Conservation (phyloP, 2,888 invertebrate species). For the Eudemis profundana region DNA sequence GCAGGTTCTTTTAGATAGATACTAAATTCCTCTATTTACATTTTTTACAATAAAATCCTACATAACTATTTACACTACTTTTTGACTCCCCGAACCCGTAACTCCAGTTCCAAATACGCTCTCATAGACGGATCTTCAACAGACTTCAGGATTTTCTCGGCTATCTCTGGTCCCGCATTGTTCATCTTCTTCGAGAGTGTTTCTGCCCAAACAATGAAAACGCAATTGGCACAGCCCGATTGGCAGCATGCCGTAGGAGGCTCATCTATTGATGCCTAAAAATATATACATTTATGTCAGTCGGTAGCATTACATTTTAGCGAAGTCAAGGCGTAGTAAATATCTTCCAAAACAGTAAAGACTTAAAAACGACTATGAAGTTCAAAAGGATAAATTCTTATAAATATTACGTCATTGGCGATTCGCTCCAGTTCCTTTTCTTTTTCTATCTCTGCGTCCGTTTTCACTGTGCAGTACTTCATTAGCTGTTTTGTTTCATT, state of each 20-base stretch:
- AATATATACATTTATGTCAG: constrained; percentile 39
- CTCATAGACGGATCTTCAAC: constrained; percentile 92
- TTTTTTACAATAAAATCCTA: neutral
- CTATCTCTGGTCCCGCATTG: constrained; percentile 88
- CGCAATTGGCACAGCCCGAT: constrained; percentile 97
- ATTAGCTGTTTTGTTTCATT: constrained; percentile 41
- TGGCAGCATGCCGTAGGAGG: constrained; percentile 95
- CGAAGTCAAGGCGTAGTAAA: too few species aligned
- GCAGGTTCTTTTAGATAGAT: neutral
- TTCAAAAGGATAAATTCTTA: neutral
- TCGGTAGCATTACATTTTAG: neutral
- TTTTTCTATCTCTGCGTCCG: constrained; percentile 67
- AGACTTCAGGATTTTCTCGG: constrained; percentile 89
- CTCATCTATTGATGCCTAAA: constrained; percentile 84
- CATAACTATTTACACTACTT: constrained; percentile 45
- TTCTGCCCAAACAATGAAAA: constrained; percentile 96
- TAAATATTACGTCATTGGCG: constrained; percentile 62
- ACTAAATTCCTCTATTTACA: neutral
- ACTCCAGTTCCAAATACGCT: constrained; percentile 92
- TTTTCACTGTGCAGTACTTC: constrained; percentile 52
- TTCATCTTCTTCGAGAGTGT: constrained; percentile 86
- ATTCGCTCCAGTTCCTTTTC: constrained; percentile 74
- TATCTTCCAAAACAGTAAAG: too few species aligned
- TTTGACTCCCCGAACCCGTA: constrained; percentile 79
- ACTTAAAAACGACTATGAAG: neutral